Evolutionary conservation across 2,113 vertebrate species (phyloP).

Genomic region (Bagarius yarrelli): DNA sequence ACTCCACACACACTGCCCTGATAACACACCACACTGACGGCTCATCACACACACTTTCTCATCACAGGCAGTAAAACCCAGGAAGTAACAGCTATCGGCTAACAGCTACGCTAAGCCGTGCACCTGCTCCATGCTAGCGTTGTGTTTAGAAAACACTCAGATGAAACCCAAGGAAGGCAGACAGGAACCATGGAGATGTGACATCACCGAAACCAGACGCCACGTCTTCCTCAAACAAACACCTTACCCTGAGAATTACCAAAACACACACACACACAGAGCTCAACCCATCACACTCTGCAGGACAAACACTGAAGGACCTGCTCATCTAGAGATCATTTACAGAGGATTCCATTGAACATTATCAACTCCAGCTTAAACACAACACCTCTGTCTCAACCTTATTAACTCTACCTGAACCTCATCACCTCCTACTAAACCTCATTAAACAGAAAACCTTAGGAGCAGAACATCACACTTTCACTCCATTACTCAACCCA

Average conservation of each 20-base stretch:
- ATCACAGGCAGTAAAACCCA: constrained; percentile 54
- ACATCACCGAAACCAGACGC: background rate
- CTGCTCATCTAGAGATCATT: too few species aligned
- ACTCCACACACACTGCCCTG: constrained; percentile 32
- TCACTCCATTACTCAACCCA: too few species aligned
- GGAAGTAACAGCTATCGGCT: constrained; percentile 15
- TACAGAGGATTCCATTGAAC: too few species aligned
- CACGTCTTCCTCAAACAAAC: background rate
- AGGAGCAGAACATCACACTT: too few species aligned
- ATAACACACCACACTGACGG: constrained; percentile 58
- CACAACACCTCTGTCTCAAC: too few species aligned
- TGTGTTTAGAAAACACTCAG: background rate
- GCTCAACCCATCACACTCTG: background rate
- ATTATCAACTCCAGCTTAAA: too few species aligned
- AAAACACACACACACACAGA: background rate
- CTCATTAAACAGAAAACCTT: too few species aligned
- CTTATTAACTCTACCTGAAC: too few species aligned
- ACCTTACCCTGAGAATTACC: too few species aligned
- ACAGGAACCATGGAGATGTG: background rate
- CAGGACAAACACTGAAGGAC: background rate
- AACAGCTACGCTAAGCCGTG: background rate
- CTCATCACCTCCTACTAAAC: too few species aligned
- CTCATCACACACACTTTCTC: constrained; percentile 65
- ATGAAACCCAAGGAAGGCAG: background rate
- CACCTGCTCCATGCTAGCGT: background rate